These are phyloP conservation scores for Sapayoa aenigma DNA, from an alignment of 2,113 vertebrate species.

Conservation along the genomic window DNA sequence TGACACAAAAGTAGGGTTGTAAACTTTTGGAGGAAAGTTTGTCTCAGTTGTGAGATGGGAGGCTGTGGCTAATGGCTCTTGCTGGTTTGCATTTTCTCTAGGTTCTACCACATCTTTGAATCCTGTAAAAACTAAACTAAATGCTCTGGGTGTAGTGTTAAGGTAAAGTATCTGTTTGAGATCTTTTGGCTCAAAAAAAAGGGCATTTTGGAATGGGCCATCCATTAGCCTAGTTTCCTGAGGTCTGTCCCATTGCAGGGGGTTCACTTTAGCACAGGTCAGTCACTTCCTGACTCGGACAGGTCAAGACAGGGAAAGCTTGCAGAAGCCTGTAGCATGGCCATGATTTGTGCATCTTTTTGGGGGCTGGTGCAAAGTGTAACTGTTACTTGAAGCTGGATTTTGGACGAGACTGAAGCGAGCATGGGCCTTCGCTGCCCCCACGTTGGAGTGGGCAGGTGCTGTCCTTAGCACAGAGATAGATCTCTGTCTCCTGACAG, in stretches of 20 bases:
- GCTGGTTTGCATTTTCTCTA: neutral
- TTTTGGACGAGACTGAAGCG: neutral
- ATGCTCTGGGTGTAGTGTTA: neutral
- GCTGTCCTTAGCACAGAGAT: neutral
- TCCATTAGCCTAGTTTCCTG: neutral
- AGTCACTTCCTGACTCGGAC: neutral
- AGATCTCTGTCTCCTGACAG: neutral
- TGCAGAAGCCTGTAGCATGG: neutral
- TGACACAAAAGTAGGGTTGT: neutral
- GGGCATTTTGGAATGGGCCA: neutral
- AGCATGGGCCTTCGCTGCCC: fast-evolving
- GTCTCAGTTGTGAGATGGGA: neutral
- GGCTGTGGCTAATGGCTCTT: neutral
- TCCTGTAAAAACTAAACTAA: neutral
- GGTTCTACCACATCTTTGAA: neutral
- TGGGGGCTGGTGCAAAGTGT: fast-evolving
- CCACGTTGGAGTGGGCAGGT: fast-evolving
- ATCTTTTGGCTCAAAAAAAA: neutral
- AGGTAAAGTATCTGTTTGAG: neutral
- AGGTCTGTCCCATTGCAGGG: neutral
- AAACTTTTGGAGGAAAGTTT: neutral
- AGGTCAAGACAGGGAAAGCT: neutral
- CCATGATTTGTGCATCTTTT: neutral
- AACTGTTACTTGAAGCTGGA: fast-evolving
- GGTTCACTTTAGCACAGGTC: neutral